These are phyloP conservation scores for Nautilus pompilius DNA, from an alignment of 1,140 invertebrate species.

Conservation along the genomic window DNA sequence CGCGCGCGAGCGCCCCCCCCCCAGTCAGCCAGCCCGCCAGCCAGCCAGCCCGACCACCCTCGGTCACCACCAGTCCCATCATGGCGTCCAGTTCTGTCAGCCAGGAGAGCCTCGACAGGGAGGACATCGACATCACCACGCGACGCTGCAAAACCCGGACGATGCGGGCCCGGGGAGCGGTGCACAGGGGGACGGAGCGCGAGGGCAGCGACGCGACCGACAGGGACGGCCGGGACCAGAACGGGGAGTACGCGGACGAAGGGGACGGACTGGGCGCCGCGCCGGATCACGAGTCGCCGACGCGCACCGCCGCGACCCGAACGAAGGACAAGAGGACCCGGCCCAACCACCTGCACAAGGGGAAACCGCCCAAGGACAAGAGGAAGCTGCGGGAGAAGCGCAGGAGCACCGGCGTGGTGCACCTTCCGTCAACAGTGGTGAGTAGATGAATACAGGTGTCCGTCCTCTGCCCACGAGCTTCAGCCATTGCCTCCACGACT, in stretches of 20 bases:
- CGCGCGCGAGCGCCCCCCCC: no score
- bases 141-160: slow-evolving; percentile 61
- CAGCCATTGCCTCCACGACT: no score
- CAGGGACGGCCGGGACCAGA: slow-evolving; percentile 24
- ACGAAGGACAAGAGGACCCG: slow-evolving; percentile 57
- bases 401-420: slow-evolving; percentile 65
- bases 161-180: slow-evolving; percentile 58
- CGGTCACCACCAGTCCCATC: no score
- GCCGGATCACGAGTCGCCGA: slow-evolving; percentile 60
- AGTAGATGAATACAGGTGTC: no score
- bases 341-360: slow-evolving; percentile 62
- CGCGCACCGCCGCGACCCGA: slow-evolving; percentile 51
- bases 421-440: slow-evolving; percentile 66
- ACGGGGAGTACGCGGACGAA: slow-evolving; percentile 23
- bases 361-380: slow-evolving; percentile 62
- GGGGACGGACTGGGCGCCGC: slow-evolving; percentile 42
- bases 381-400: slow-evolving; percentile 66
- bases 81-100: slow-evolving; percentile 69
- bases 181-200: slow-evolving; percentile 45
- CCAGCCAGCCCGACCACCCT: no score
- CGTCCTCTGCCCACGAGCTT: no score
- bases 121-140: slow-evolving; percentile 62
- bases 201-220: slow-evolving; percentile 17
- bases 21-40: no score
- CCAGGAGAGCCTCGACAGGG: slow-evolving; percentile 63